phyloP scores from a whole-genome alignment of 2,113 vertebrate genomes.

The Sclerurus mexicanus region DNA sequence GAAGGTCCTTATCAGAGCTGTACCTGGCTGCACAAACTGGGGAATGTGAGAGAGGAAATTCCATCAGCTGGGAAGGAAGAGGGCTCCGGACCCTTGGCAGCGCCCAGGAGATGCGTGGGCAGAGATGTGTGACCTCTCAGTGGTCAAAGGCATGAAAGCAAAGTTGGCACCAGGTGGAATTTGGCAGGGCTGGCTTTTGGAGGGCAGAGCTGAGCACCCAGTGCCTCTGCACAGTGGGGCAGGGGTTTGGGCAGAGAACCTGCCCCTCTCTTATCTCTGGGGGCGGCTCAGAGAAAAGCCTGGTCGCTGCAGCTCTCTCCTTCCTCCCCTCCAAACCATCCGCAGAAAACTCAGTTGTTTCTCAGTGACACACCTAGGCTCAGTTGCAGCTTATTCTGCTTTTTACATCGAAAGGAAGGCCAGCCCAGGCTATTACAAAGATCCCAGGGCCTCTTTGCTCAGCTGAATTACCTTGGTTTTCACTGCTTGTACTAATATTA shows the following conservation, averaged over 20 bases:
- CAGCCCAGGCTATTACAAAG: background rate
- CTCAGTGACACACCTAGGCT: background rate
- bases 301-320: fast-evolving
- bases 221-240: fast-evolving
- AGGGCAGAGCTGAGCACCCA: background rate
- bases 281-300: background rate
- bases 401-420: background rate
- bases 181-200: background rate
- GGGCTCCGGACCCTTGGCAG: background rate
- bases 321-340: background rate
- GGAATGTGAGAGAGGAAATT: background rate
- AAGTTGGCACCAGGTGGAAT: background rate
- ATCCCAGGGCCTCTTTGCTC: background rate
- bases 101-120: background rate
- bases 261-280: background rate
- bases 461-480: background rate
- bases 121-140: background rate
- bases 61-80: fast-evolving
- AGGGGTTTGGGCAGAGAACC: fast-evolving
- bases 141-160: background rate
- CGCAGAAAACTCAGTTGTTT: fast-evolving
- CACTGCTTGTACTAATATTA: background rate
- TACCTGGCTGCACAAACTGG: background rate
- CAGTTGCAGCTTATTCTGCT: background rate
- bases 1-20: background rate